Evolutionary conservation across 2,113 vertebrate species (phyloP).

Genomic region (Brachyhypopomus gauderio): DNA sequence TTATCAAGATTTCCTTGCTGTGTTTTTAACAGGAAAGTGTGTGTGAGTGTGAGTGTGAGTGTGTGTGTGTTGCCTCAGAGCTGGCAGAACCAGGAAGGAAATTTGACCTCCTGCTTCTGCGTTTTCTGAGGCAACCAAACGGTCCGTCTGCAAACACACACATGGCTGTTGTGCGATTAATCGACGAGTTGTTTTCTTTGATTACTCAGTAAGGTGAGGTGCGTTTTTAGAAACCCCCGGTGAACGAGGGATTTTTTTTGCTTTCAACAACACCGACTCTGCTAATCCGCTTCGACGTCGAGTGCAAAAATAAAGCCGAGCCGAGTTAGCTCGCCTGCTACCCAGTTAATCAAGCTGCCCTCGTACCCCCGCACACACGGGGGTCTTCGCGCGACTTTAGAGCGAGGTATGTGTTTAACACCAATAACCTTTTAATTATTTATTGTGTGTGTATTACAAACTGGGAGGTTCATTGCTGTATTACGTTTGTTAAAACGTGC

Average conservation of each 20-base stretch:
- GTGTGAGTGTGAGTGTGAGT: neutral
- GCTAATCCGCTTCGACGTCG: neutral
- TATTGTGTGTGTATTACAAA: too few relatives aligned
- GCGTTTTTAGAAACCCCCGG: neutral
- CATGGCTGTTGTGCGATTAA: conserved; percentile 2
- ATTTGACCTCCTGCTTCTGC: conserved; percentile 20
- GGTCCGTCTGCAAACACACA: neutral
- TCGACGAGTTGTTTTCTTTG: neutral
- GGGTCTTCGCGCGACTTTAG: too few relatives aligned
- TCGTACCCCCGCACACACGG: too few relatives aligned
- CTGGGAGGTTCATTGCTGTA: too few relatives aligned
- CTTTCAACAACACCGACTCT: neutral
- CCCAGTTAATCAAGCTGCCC: too few relatives aligned
- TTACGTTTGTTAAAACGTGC: too few relatives aligned
- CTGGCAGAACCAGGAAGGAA: conserved; percentile 55
- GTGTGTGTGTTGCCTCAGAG: neutral
- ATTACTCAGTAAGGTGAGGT: neutral
- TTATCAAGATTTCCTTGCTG: too few relatives aligned
- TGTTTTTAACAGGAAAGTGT: neutral
- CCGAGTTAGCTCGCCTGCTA: too few relatives aligned
- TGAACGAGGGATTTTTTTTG: neutral
- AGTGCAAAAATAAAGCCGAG: too few relatives aligned
- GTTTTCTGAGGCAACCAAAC: neutral
- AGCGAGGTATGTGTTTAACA: too few relatives aligned
- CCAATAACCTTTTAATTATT: too few relatives aligned